Base-by-base conservation (phyloP, 2,888 invertebrate species). In the Labia minor region DNA sequence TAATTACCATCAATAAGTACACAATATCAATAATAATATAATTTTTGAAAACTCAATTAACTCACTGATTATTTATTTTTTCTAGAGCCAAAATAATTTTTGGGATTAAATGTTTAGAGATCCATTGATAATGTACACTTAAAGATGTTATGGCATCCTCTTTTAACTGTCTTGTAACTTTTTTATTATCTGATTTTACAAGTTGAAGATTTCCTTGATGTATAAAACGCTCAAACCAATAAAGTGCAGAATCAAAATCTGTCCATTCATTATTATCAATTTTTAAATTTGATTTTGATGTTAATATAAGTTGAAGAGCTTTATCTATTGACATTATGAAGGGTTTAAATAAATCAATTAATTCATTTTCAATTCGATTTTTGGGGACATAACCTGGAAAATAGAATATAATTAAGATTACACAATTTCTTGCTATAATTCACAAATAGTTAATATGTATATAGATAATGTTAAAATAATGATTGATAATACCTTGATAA, bases 71-170 rank as follows among this genome's bases (percentile, higher is more conserved):
- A 14, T 49, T 49, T 14, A 10, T 4, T 16, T 16, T 49, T 49
- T 49, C 16, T n/a, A 49, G n/a, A n/a, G 49, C 49, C 14, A n/a
- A 11, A 16, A 4, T 21, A 1, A 78, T 63, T 61, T 72, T 74
- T 26, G 74, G 74, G 1, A 86, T 73, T 20, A 85, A 77, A 76
- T 84, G 81, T 74, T 90, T 90, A 18, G 81, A 77, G 37, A 90
- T 75, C 90, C 90, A 91, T 75, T 85, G 87, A 72, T 85, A 87
- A 74, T 90, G 89, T 11, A 89, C 79, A 70, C 83, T 80, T 0
- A 90, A 73, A 65, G 85, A 79, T n/a, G 84, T 82, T 61, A 85
- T 76, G 1, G 85, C 77, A 68, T 84, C 82, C 65, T 83, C 78
- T 8, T 69, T 67, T 14, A 69, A 0, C 66, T 20, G 65, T 19